Conservation (phyloP, 1,140 invertebrate genomes). For the Achroia grisella region DNA sequence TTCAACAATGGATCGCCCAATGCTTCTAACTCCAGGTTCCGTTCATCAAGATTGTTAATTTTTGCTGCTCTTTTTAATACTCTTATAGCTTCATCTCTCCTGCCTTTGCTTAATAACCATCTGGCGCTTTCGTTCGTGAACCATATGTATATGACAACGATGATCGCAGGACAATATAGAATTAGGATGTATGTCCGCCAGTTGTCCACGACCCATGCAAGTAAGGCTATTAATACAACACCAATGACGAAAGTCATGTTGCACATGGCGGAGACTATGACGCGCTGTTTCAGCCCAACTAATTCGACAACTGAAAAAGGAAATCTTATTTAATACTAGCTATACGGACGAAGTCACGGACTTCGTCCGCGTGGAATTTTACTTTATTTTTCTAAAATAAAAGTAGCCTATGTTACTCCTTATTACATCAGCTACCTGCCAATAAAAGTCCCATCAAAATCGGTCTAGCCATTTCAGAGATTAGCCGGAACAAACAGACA, state of each 20-base stretch:
- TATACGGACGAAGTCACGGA: too few relatives aligned
- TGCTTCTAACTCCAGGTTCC: constrained; percentile 73
- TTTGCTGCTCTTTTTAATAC: constrained; percentile 81
- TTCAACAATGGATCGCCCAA: constrained; percentile 61
- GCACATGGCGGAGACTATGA: constrained; percentile 61
- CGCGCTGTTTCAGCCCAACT: constrained; percentile 59
- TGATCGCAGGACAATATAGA: constrained; percentile 78
- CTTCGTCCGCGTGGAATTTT: not conserved
- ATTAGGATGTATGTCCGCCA: constrained; percentile 82
- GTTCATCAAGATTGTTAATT: constrained; percentile 79
- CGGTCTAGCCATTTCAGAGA: too few relatives aligned
- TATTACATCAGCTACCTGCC: too few relatives aligned
- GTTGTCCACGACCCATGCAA: constrained; percentile 80
- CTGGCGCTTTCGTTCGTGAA: constrained; percentile 88
- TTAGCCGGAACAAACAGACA: too few relatives aligned
- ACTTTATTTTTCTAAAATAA: too few relatives aligned
- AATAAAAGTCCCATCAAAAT: too few relatives aligned
- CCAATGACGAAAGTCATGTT: constrained; percentile 81
- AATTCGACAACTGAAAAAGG: constrained; percentile 50
- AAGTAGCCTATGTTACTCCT: too few relatives aligned
- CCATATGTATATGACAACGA: constrained; percentile 87
- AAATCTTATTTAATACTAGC: not conserved
- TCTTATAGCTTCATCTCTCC: constrained; percentile 79
- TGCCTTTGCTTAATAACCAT: constrained; percentile 86
- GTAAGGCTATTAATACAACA: constrained; percentile 78